A percentile compares a stretch with the other conserved stretches of the same genome.
Conservation (phyloP, 2,888 invertebrate species). For the Orchesella flavescens region DNA sequence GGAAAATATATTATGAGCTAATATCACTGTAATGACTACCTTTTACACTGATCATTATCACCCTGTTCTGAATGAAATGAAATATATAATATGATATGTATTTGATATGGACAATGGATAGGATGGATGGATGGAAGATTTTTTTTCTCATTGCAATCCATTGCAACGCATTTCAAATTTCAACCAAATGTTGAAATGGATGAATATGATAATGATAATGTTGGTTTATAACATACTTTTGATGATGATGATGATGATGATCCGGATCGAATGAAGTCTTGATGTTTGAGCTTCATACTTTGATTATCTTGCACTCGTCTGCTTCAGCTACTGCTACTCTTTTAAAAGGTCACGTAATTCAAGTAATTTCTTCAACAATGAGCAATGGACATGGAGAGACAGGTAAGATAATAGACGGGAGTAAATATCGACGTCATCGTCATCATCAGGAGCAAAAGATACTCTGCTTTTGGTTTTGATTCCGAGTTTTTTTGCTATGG, state of each 20-base stretch:
- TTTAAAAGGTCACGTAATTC: conserved; percentile 32
- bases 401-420: neutral
- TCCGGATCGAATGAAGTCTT: conserved; percentile 40
- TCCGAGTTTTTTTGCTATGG: no score
- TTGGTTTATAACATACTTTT: neutral
- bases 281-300: no score
- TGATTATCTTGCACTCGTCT: neutral
- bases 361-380: conserved; percentile 14
- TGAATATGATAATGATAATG: conserved; percentile 25
- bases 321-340: neutral
- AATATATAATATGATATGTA: neutral
- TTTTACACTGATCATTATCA: conserved; percentile 50
- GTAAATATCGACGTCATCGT: conserved; percentile 20
- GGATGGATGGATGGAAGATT: no score
- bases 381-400: neutral
- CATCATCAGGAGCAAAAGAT: neutral
- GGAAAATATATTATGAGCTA: neutral
- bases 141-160: no score
- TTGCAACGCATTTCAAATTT: conserved; percentile 4
- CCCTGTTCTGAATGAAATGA: neutral
- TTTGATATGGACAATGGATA: no score
- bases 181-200: conserved; percentile 3
- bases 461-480: neutral
- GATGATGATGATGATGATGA: conserved; percentile 27
- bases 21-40: conserved; percentile 44